Conservation (phyloP, 2,888 invertebrate genomes). For the Polydrusus tereticollis region DNA sequence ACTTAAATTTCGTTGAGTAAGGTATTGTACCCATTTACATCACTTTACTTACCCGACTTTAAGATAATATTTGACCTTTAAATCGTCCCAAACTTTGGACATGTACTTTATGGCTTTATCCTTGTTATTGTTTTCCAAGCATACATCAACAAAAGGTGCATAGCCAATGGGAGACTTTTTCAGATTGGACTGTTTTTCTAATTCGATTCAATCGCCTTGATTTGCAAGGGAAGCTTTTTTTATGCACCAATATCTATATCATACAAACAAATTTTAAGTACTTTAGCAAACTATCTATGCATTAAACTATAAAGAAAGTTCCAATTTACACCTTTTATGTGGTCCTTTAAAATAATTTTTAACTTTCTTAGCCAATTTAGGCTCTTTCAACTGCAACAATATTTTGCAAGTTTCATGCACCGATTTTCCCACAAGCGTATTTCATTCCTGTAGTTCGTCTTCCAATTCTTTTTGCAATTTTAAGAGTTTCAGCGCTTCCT, state of each 20-base stretch:
- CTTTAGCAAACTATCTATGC: too few relatives aligned
- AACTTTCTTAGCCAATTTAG: constrained; percentile 88
- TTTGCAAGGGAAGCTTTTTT: constrained; percentile 85
- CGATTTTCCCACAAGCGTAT: constrained; percentile 79
- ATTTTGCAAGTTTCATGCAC: constrained; percentile 87
- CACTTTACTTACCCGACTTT: constrained; percentile 86
- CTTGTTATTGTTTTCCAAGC: constrained; percentile 79
- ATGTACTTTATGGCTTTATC: constrained; percentile 90
- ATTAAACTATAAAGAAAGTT: too few relatives aligned
- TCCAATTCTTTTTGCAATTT: constrained; percentile 84
- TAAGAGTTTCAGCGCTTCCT: constrained; percentile 82
- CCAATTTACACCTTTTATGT: constrained; percentile 89
- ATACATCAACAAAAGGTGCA: constrained; percentile 95
- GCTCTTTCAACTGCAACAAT: constrained; percentile 79
- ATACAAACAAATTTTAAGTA: constrained; percentile 1
- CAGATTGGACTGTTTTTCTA: constrained; percentile 88
- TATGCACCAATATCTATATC: constrained; percentile 87
- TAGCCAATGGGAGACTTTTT: constrained; percentile 95
- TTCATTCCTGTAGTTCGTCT: constrained; percentile 71
- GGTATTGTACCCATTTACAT: too few relatives aligned
- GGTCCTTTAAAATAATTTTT: constrained; percentile 91
- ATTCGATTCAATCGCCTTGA: constrained; percentile 82
- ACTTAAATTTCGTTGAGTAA: too few relatives aligned
- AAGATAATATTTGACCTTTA: constrained; percentile 89
- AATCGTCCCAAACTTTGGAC: constrained; percentile 83